phyloP scores from a whole-genome alignment of 2,113 vertebrate genomes.

The Corapipo altera region DNA sequence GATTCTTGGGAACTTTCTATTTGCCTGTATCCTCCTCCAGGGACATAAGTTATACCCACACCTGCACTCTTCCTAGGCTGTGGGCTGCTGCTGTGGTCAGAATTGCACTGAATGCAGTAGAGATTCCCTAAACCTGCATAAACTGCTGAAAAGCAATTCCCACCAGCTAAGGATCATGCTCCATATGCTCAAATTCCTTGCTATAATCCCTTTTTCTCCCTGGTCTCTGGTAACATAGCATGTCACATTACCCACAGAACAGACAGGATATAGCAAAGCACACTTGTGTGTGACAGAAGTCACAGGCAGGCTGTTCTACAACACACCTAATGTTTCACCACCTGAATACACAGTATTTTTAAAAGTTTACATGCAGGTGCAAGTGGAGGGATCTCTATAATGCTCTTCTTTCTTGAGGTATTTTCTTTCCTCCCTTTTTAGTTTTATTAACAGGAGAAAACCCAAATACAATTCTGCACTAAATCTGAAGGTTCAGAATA shows the following conservation, averaged over 20 bases:
- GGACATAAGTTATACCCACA: background rate
- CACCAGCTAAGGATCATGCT: background rate
- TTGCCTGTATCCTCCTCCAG: background rate
- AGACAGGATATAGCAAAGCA: background rate
- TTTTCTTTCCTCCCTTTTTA: background rate
- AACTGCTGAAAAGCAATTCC: background rate
- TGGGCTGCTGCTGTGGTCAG: background rate
- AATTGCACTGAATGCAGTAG: rapidly evolving
- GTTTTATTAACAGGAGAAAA: background rate
- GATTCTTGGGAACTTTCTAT: background rate
- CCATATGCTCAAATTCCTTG: background rate
- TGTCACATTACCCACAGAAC: rapidly evolving
- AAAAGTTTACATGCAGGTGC: background rate
- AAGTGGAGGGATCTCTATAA: background rate
- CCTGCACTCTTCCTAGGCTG: background rate
- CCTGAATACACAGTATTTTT: background rate
- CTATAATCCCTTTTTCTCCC: background rate
- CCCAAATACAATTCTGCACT: background rate
- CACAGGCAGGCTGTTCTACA: background rate
- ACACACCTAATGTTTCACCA: background rate
- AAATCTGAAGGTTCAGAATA: constrained; percentile 68
- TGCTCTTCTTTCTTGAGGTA: background rate
- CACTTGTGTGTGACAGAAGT: rapidly evolving
- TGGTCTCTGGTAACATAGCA: rapidly evolving
- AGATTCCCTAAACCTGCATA: background rate